phyloP scores from a whole-genome alignment of 2,797 vertebrate genomes.

The Discoglossus pictus region DNA sequence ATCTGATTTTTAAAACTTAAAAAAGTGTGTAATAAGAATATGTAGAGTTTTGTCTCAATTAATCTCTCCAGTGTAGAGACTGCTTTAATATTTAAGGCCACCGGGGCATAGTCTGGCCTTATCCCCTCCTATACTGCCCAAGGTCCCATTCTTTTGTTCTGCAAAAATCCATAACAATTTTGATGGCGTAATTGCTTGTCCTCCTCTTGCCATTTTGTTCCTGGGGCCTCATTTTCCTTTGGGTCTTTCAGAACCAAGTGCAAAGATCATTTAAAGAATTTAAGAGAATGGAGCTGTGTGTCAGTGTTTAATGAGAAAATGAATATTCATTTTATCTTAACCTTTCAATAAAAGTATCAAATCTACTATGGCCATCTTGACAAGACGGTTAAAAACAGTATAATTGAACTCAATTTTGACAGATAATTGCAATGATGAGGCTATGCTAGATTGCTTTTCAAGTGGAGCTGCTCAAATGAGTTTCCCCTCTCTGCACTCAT shows the following conservation, averaged over 20 bases:
- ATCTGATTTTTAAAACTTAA: no score
- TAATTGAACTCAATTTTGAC: conserved; percentile 70
- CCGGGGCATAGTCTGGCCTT: no score
- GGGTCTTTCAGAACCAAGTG: background rate
- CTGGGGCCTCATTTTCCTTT: no score
- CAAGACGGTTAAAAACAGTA: conserved; percentile 55
- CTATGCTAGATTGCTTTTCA: conserved; percentile 63
- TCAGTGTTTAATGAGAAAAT: conserved; percentile 60
- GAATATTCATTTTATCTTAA: conserved; percentile 59
- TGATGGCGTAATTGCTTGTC: no score
- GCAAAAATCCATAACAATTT: no score
- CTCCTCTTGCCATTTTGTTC: no score
- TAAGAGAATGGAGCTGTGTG: conserved; percentile 29
- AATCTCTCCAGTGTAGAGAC: no score
- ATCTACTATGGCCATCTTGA: conserved; percentile 61
- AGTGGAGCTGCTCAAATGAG: conserved; percentile 64
- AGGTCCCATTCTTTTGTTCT: no score
- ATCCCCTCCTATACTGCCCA: no score
- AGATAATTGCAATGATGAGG: conserved; percentile 67
- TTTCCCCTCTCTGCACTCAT: conserved; percentile 54
- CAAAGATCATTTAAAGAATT: conserved; percentile 49
- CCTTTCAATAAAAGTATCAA: conserved; percentile 57
- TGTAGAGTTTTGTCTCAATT: no score
- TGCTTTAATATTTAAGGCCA: no score
- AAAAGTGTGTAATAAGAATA: no score